These are phyloP conservation scores for Pseudomyrmex cubaensis DNA, from an alignment of 1,140 invertebrate genomes.

Conservation along the genomic window DNA sequence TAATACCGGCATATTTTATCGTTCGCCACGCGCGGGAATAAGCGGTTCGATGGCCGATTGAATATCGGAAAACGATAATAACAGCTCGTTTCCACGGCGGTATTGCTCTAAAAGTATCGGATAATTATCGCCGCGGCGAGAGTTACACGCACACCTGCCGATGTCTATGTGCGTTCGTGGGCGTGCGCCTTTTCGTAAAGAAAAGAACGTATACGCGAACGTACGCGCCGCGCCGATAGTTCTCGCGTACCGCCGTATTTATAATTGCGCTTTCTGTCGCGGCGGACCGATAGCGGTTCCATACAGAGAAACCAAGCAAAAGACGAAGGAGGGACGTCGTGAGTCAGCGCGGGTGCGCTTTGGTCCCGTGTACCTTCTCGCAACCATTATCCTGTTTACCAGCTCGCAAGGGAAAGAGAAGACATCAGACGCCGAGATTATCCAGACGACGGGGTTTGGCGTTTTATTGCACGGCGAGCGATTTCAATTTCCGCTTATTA, in stretches of 20 bases:
- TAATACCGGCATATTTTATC: slow-evolving; percentile 44
- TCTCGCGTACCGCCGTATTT: slow-evolving; percentile 66
- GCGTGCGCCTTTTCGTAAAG: slow-evolving; percentile 43
- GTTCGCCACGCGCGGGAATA: slow-evolving; percentile 39
- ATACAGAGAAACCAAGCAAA: slow-evolving; percentile 73
- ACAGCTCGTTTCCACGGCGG: slow-evolving; percentile 55
- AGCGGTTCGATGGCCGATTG: slow-evolving; percentile 42
- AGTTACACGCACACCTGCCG: slow-evolving; percentile 75
- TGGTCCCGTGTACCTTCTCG: slow-evolving; percentile 18
- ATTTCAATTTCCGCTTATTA: slow-evolving; percentile 4
- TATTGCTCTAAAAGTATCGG: slow-evolving; percentile 67
- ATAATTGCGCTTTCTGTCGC: slow-evolving; percentile 77
- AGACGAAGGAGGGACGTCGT: slow-evolving; percentile 29
- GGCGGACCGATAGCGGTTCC: slow-evolving; percentile 74
- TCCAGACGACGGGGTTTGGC: not conserved
- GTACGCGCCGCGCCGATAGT: slow-evolving; percentile 39
- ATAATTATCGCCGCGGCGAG: slow-evolving; percentile 66
- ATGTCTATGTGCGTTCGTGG: slow-evolving; percentile 33
- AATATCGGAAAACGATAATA: slow-evolving; percentile 65
- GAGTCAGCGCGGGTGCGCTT: slow-evolving; percentile 60
- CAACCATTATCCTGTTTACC: slow-evolving; percentile 63
- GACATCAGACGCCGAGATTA: slow-evolving; percentile 22
- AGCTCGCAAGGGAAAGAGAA: slow-evolving; percentile 15
- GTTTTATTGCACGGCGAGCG: not conserved
- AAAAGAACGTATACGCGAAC: slow-evolving; percentile 1